A percentile compares a stretch with the other conserved stretches of the same genome.
phyloP scores from a whole-genome alignment of 2,113 vertebrate species.

The Phyllostomus discolor region DNA sequence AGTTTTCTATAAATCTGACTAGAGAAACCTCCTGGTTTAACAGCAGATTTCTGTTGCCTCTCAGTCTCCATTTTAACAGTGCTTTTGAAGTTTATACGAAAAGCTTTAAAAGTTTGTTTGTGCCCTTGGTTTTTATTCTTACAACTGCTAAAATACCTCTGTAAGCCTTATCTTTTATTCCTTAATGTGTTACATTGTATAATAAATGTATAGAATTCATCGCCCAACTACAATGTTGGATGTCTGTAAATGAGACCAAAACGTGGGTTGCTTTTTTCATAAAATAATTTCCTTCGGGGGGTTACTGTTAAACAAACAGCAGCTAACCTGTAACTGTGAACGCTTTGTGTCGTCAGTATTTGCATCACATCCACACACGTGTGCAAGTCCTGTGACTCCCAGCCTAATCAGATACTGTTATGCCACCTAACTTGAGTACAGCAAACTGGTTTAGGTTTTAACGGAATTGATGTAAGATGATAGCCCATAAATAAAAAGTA shows the following conservation, averaged over 20 bases:
- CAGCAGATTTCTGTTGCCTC: slow-evolving; percentile 37
- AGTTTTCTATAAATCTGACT: slow-evolving; percentile 26
- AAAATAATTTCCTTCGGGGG: slow-evolving; percentile 55
- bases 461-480: slow-evolving; percentile 78
- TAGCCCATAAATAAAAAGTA: slow-evolving; percentile 81
- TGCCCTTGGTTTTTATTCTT: slow-evolving; percentile 73
- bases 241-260: slow-evolving; percentile 79
- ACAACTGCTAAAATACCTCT: slow-evolving; percentile 81
- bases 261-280: slow-evolving; percentile 65
- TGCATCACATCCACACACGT: slow-evolving; percentile 64
- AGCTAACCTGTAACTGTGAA: slow-evolving; percentile 78
- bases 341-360: slow-evolving; percentile 72
- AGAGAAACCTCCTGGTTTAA: slow-evolving; percentile 39
- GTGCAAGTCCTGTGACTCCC: slow-evolving; percentile 75
- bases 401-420: slow-evolving; percentile 67
- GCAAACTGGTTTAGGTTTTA: slow-evolving; percentile 76
- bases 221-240: slow-evolving; percentile 61
- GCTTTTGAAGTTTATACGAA: slow-evolving; percentile 66
- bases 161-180: slow-evolving; percentile 80
- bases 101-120: slow-evolving; percentile 76
- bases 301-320: slow-evolving; percentile 63
- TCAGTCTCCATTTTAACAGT: slow-evolving; percentile 39
- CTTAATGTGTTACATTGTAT: slow-evolving; percentile 71
- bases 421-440: slow-evolving; percentile 66
- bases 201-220: slow-evolving; percentile 69